Evolutionary conservation across 2,888 invertebrate genomes (phyloP).

Genomic region (Polydrusus pterygomalis): DNA sequence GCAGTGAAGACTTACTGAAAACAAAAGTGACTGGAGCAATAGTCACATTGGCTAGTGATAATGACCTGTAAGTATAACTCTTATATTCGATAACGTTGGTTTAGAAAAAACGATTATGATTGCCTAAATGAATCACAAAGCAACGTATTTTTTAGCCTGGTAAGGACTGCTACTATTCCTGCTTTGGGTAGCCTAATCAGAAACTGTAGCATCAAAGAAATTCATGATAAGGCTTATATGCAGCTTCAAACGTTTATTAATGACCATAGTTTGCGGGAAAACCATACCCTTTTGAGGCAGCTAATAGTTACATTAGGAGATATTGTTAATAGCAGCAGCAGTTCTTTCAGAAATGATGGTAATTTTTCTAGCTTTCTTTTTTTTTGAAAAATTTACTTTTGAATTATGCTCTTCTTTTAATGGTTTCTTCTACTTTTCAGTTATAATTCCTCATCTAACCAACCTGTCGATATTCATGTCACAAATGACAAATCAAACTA

Average conservation of each 20-base stretch:
- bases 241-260: conserved; percentile 72
- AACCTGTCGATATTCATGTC: conserved; percentile 76
- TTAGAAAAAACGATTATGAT: too few species aligned
- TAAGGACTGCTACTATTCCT: conserved; percentile 78
- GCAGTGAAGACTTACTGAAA: conserved; percentile 75
- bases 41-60: conserved; percentile 81
- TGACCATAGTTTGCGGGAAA: conserved; percentile 69
- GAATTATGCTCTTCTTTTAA: too few species aligned
- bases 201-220: conserved; percentile 72
- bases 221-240: conserved; percentile 76
- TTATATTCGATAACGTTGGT: too few species aligned
- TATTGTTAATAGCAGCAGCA: conserved; percentile 77
- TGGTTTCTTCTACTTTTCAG: conserved; percentile 73
- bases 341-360: conserved; percentile 78
- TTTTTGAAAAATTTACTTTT: too few species aligned
- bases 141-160: conserved; percentile 70
- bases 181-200: conserved; percentile 78
- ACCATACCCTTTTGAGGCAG: conserved; percentile 74
- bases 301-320: conserved; percentile 77
- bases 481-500: conserved; percentile 74
- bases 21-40: conserved; percentile 80
- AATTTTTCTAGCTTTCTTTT: too few species aligned
- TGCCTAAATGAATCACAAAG: too few species aligned
- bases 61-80: conserved; percentile 76
- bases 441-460: conserved; percentile 78